Evolutionary conservation across 2,888 invertebrate genomes (phyloP), one percentile per base, ranked within the genome.

Genomic region (Keiferia lycopersicella): DNA sequence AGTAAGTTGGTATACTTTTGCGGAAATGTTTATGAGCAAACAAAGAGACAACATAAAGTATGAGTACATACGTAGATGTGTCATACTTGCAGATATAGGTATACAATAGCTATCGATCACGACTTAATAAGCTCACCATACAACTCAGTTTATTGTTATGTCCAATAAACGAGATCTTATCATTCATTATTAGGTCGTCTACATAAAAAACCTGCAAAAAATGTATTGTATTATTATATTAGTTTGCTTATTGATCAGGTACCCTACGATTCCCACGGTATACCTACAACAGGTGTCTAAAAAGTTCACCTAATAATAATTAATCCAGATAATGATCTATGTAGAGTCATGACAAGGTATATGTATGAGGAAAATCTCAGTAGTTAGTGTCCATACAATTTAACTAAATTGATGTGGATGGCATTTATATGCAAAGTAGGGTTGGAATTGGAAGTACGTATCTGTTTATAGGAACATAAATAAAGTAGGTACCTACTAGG

Each of bases 251-350:
- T 34, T 30, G 30, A 56, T 56, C 34, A 56, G n/a, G 56, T 56
- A 22, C 26, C 30, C 30, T 57, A 26, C 45, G 8, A 20, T 62
- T 64, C 65, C 58, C 65, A 67, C 64, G 65, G 50, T 56, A 34
- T 53, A 53, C 60, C 51, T 48, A 16, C 14, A 18, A 53, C 4
- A 66, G 53, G 57, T 64, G 62, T 30, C 39, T 64, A 64, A 64
- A 64, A 65, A 67, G 61, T 64, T 62, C 56, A 48, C 30, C 57
- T 56, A 34, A 56, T 57, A 64, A 57, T 64, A 53, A 66, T 63
- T 64, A 62, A 59, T 56, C 62, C 53, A 60, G 65, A 67, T 63
- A 61, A 22, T 48, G 51, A 64, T 66, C 64, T 51, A 48, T 60
- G 63, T 34, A 39, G 30, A 62, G 26, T 41, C 41, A 62, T 62